Evolutionary conservation across 2,888 invertebrate species (phyloP).

Genomic region (Bhutanitis thaidina): DNA sequence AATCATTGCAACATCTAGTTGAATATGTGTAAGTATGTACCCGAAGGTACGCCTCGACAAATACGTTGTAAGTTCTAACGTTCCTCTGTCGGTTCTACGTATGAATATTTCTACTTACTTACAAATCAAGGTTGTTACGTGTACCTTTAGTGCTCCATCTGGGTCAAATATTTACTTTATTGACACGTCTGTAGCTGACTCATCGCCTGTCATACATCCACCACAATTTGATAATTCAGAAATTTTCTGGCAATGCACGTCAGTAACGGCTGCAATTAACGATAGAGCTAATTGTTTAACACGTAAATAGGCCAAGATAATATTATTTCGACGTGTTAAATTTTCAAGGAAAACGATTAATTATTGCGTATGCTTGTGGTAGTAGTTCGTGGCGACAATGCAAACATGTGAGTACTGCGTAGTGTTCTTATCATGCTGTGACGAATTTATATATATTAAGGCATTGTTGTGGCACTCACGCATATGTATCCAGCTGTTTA

Average conservation of each 20-base stretch:
- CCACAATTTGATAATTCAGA: slow-evolving; percentile 13
- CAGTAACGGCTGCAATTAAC: neutral
- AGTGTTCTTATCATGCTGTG: slow-evolving; percentile 23
- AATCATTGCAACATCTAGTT: slow-evolving; percentile 20
- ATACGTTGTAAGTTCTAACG: too few relatives aligned
- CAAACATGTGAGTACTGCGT: slow-evolving; percentile 4
- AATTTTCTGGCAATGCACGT: neutral
- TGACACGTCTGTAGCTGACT: slow-evolving; percentile 44
- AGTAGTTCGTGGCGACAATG: slow-evolving; percentile 13
- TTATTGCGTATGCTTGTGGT: slow-evolving; percentile 1
- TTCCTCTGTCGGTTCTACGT: neutral
- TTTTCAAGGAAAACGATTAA: slow-evolving; percentile 18
- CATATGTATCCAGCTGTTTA: slow-evolving; percentile 10
- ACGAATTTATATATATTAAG: slow-evolving; percentile 31
- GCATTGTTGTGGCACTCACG: slow-evolving; percentile 28
- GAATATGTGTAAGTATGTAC: slow-evolving; percentile 7
- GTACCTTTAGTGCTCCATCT: slow-evolving; percentile 37
- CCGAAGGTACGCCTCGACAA: too few relatives aligned
- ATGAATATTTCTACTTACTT: neutral
- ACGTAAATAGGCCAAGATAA: slow-evolving; percentile 14
- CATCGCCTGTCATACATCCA: slow-evolving; percentile 26
- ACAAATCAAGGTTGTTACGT: slow-evolving; percentile 9
- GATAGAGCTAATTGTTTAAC: slow-evolving; percentile 5
- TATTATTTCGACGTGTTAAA: neutral
- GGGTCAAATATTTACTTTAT: slow-evolving; percentile 56